A percentile compares a stretch with the other conserved stretches of the same genome.
Conservation (phyloP, 2,797 vertebrate species). For the Linurgus olivaceus region DNA sequence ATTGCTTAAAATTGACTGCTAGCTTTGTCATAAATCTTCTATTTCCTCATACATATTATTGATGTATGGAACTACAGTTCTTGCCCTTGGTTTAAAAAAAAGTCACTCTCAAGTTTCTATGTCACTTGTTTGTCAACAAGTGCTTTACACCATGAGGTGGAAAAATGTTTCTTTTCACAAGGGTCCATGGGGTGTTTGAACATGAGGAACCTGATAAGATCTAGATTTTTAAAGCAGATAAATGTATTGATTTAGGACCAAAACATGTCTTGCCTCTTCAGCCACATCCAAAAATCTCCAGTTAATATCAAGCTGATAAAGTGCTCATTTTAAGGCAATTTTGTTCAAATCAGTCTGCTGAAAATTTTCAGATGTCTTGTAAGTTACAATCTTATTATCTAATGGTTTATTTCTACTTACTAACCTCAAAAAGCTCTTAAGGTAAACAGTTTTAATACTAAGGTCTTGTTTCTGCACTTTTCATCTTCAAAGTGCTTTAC, state of each 20-base stretch:
- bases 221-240: background rate
- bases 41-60: background rate
- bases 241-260: background rate
- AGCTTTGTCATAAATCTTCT: background rate
- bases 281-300: background rate
- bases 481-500: slow-evolving; percentile 47
- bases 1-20: background rate
- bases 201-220: background rate
- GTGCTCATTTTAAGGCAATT: background rate
- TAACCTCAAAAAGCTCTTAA: slow-evolving; percentile 32
- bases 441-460: slow-evolving; percentile 49
- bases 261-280: background rate
- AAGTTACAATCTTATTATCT: background rate
- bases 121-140: background rate
- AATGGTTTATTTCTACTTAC: slow-evolving; percentile 1
- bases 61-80: background rate
- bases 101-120: background rate
- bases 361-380: background rate
- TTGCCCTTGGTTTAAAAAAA: background rate
- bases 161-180: background rate
- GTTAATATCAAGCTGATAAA: background rate
- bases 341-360: background rate
- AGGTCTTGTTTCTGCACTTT: slow-evolving; percentile 24
- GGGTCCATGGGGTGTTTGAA: background rate
- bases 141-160: rapidly evolving